Base-by-base conservation (phyloP, 2,113 vertebrate genomes). In the Otocyon megalotis region DNA sequence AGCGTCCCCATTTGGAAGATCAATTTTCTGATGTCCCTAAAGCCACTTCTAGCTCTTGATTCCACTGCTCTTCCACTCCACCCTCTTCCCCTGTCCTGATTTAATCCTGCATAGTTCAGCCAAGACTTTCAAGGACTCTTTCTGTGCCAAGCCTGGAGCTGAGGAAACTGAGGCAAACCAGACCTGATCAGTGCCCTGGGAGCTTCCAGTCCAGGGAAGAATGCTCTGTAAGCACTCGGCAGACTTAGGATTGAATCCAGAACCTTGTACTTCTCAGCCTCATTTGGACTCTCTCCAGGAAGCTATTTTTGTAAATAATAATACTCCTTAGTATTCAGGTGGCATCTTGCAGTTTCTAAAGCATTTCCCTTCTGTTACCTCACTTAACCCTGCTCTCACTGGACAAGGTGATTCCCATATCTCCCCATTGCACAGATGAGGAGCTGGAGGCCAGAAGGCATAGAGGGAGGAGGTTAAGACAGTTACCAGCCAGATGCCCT, bases 251-350 rank as follows among this genome's bases (percentile, higher is more conserved):
- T 53, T 48, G 71, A 65, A 88, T 89, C 89, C 86, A 96, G 96
- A 88, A 50, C 92, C 86, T 86, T 35, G 69, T 80, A 58, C 24
- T 58, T 69, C 86, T 81, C 72, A 71, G 77, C 43, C 71, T 82
- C 14, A 3, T 53, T 83, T 37, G 14, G 7, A 3, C 5, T 79
- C n/a, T 91, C 89, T 79, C 56, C 83, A 62, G 22, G 5, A 79
- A 74, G 89, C 95, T 96, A 94, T 96, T 97, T 97, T 60, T 79
- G 92, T 93, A 72, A 91, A 91, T 96, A 89, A 95, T 81, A 90
- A 88, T 89, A 74, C 88, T 97, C 74, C 82, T 89, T 94, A 62
- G 83, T 62, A 88, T 93, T 65, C 22, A 1, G 2, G 65, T 22
- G 62, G 93, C 67, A 56, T 82, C 85, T 72, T 43, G 26, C 86